Evolutionary conservation across 2,888 invertebrate species (phyloP).

Genomic region (Andrena marginata): DNA sequence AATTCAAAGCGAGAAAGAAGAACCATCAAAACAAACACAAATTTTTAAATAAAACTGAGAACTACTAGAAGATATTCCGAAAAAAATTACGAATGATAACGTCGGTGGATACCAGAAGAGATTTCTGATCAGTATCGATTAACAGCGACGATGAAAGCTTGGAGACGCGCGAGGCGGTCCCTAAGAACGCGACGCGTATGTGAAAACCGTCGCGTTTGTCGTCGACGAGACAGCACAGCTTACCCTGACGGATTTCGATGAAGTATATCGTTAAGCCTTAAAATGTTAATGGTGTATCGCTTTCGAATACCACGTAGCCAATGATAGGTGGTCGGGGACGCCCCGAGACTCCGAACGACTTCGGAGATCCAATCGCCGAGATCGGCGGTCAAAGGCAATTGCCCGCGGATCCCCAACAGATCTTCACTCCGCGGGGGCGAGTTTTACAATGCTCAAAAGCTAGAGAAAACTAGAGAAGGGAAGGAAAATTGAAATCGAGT

Average conservation of each 20-base stretch:
- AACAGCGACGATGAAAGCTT: neutral
- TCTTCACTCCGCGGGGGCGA: too few species aligned
- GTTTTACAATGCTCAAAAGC: neutral
- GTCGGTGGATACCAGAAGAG: too few species aligned
- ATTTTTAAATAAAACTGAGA: too few species aligned
- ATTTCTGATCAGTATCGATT: neutral
- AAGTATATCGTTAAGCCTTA: constrained; percentile 68
- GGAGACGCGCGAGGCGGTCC: constrained; percentile 38
- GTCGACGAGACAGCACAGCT: constrained; percentile 55
- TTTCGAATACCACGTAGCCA: constrained; percentile 84
- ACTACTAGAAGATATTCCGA: too few species aligned
- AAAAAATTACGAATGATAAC: too few species aligned
- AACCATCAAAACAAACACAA: too few species aligned
- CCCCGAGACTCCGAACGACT: constrained; percentile 28
- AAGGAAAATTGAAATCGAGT: neutral
- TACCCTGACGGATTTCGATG: constrained; percentile 51
- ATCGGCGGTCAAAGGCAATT: neutral
- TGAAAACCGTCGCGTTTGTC: constrained; percentile 59
- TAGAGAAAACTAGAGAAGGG: too few species aligned
- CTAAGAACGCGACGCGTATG: constrained; percentile 19
- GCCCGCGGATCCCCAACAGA: too few species aligned
- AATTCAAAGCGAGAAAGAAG: too few species aligned
- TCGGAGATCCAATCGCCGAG: neutral
- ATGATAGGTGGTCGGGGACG: constrained; percentile 75
- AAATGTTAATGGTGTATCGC: constrained; percentile 81